Percentiles rank a stretch among this genome's conserved stretches.
phyloP scores from a whole-genome alignment of 1,140 invertebrate species.

The Charaxes varanes region DNA sequence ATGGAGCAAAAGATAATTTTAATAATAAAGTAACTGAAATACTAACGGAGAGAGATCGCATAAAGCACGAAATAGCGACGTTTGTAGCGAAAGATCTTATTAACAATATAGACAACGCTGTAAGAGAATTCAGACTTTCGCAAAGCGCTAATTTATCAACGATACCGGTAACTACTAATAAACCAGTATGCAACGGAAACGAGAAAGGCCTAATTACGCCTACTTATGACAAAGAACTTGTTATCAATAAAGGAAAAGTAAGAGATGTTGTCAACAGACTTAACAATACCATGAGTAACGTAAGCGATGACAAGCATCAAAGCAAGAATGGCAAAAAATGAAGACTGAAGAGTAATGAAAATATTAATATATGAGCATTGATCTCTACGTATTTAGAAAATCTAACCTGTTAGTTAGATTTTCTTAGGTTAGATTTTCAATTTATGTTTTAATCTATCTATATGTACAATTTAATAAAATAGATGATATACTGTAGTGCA shows the following conservation, averaged over 20 bases:
- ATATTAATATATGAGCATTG: not conserved
- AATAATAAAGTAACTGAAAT: slow-evolving; percentile 38
- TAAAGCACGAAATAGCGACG: slow-evolving; percentile 67
- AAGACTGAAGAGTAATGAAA: slow-evolving; percentile 33
- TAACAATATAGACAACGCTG: slow-evolving; percentile 61
- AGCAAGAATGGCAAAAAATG: slow-evolving; percentile 37
- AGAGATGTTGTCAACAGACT: slow-evolving; percentile 68
- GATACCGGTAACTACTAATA: slow-evolving; percentile 23
- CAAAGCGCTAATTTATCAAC: slow-evolving; percentile 44
- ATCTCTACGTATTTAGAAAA: too few species aligned
- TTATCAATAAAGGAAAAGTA: slow-evolving; percentile 70
- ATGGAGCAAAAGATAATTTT: slow-evolving; percentile 33
- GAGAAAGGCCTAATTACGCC: slow-evolving; percentile 54
- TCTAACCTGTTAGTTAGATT: too few species aligned
- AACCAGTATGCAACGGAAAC: slow-evolving; percentile 51
- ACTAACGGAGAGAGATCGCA: slow-evolving; percentile 53
- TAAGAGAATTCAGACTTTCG: slow-evolving; percentile 57
- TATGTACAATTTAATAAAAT: too few species aligned
- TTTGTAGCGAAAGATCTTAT: slow-evolving; percentile 66
- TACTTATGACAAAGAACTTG: slow-evolving; percentile 60
- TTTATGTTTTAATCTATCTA: too few species aligned
- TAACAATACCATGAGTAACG: slow-evolving; percentile 49
- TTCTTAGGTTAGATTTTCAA: too few species aligned
- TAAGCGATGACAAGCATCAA: slow-evolving; percentile 27
- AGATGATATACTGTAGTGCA: slow-evolving; percentile 37